Evolutionary conservation across 2,888 invertebrate species (phyloP), one percentile per base, ranked within the genome.

Genomic region (Tethea ocularis): DNA sequence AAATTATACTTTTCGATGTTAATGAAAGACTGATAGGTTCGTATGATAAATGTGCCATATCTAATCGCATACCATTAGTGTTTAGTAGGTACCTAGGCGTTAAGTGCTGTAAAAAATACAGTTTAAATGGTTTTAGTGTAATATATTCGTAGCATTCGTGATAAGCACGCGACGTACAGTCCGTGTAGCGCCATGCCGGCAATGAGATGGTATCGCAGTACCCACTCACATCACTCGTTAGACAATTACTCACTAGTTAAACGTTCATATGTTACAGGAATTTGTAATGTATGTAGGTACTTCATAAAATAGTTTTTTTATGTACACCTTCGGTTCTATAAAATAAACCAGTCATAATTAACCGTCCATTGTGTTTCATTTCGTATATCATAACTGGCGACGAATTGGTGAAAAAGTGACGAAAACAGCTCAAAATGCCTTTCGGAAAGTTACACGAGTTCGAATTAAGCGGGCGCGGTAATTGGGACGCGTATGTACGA

Each of bases 11-110:
- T 77, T 77, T 79, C 73, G 66, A 78, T 81, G 73, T 76, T 79
- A 71, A 79, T 79, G 64, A 86, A 91, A 91, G 92, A 92, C 92
- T 92, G 92, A 92, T 91, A 91, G 89, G 74, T 82, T 84, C 84
- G 67, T 88, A 91, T 79, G 80, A 78, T 83, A 71, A 82, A 85
- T 84, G 91, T 91, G 92, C 92, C 92, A 91, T 91, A 89, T 89
- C 86, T 84, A 67, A 77, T 68, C 74, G 74, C 68, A 66, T 72
- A 67, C 62, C 66, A 67, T 69, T 68, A 72, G 64, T 63, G 69
- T 70, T 46, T 72, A 68, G 67, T n/a, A n/a, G n/a, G n/a, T 53
- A 59, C 54, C 7, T 60, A 60, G 57, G 57, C 46, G 41, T 63
- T 61, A 64, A 63, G 15, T 52, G 59, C 52, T 62, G 62, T 61